A percentile compares a stretch with the other conserved stretches of the same genome.
phyloP scores from a whole-genome alignment of 2,888 invertebrate species.

The Mythimna loreyi region DNA sequence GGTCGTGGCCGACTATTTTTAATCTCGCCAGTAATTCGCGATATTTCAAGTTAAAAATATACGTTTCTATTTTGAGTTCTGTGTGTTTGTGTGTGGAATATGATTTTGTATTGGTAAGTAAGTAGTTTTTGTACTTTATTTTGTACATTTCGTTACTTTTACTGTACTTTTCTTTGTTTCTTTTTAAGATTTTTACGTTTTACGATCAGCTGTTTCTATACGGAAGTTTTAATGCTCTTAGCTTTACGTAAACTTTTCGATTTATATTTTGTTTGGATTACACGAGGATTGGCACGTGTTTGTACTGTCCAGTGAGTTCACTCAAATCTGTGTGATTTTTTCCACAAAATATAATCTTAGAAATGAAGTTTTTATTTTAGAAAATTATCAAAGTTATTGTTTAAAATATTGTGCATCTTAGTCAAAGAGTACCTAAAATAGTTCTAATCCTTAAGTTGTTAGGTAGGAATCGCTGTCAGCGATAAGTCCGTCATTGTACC shows the following conservation, averaged over 20 bases:
- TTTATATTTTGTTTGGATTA: background rate
- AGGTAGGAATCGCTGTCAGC: too few relatives aligned
- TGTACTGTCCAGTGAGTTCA: background rate
- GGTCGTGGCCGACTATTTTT: slow-evolving; percentile 66
- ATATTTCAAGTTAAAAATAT: slow-evolving; percentile 52
- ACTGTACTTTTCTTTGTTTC: background rate
- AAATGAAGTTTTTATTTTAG: too few relatives aligned
- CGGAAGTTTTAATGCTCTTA: background rate
- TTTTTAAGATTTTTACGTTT: background rate
- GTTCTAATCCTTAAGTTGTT: too few relatives aligned
- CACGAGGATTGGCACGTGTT: background rate
- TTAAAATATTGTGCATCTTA: too few relatives aligned
- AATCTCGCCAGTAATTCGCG: slow-evolving; percentile 22
- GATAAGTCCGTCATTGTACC: too few relatives aligned
- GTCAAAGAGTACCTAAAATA: too few relatives aligned
- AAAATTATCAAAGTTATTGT: too few relatives aligned
- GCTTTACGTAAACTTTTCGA: background rate
- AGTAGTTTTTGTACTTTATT: slow-evolving; percentile 67
- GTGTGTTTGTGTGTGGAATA: slow-evolving; percentile 73
- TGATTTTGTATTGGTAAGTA: slow-evolving; percentile 87
- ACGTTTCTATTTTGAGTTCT: slow-evolving; percentile 40
- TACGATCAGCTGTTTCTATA: background rate
- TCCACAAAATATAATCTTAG: background rate
- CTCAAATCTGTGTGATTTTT: background rate
- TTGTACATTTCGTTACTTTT: background rate